phyloP scores from a whole-genome alignment of 2,113 vertebrate species.

The Montifringilla adamsi region DNA sequence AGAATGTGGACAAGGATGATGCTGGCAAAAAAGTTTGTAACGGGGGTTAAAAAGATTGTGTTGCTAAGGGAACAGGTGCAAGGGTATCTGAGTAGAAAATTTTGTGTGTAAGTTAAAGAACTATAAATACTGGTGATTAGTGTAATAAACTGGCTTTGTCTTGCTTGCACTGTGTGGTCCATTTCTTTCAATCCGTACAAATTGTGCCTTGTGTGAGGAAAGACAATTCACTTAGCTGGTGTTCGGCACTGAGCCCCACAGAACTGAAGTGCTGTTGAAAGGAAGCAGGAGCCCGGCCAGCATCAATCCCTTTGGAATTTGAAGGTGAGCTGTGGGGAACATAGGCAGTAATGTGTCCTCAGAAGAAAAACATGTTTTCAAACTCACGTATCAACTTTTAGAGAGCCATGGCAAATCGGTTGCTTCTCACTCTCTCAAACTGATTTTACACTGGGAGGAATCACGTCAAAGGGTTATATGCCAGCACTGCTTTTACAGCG shows the following conservation, averaged over 20 bases:
- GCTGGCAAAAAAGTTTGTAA: rapidly evolving
- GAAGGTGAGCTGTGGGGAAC: too few relatives aligned
- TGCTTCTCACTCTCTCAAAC: neutral
- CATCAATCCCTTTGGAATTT: neutral
- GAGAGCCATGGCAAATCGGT: rapidly evolving
- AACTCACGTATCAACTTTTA: neutral
- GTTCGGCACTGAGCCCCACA: rapidly evolving
- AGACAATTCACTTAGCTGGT: rapidly evolving
- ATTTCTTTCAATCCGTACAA: neutral
- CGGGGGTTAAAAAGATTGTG: too few relatives aligned
- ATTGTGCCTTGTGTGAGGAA: neutral
- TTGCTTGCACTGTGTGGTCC: neutral
- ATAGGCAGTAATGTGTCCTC: neutral
- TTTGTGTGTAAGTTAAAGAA: neutral
- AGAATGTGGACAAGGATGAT: neutral
- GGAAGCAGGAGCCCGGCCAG: neutral
- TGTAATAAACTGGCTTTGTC: neutral
- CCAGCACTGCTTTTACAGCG: neutral
- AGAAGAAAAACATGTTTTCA: neutral
- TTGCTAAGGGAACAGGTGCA: neutral
- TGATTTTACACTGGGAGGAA: rapidly evolving
- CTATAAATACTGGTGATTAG: neutral
- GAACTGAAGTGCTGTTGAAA: neutral
- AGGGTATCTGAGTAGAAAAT: neutral
- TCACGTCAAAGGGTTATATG: neutral